phyloP scores from a whole-genome alignment of 2,888 invertebrate species.

The Cylloceria caligata region DNA sequence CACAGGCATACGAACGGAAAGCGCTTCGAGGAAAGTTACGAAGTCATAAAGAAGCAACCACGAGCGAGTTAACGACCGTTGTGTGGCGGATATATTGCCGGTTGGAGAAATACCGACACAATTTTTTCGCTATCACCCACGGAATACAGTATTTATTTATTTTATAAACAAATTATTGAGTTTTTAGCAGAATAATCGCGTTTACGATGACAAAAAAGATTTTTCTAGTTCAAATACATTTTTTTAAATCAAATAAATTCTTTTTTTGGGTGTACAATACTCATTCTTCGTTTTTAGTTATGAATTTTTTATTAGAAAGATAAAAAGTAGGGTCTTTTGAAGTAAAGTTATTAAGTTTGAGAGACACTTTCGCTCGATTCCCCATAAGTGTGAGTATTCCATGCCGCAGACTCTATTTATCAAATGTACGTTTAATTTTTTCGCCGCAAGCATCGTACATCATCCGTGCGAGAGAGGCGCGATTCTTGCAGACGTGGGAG shows the following conservation, averaged over 20 bases:
- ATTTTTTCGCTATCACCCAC: background rate
- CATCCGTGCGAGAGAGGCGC: slow-evolving; percentile 78
- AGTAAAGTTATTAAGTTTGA: slow-evolving; percentile 39
- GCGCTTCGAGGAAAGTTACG: slow-evolving; percentile 60
- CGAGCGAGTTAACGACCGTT: slow-evolving; percentile 68
- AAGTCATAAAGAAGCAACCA: slow-evolving; percentile 69
- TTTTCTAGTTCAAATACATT: background rate
- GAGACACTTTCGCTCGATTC: slow-evolving; percentile 30
- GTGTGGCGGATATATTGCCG: slow-evolving; percentile 65
- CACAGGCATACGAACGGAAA: slow-evolving; percentile 11
- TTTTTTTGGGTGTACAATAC: background rate
- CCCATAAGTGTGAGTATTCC: slow-evolving; percentile 57
- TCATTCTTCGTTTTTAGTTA: slow-evolving; percentile 6
- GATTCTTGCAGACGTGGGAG: slow-evolving; percentile 81
- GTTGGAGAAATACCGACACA: slow-evolving; percentile 2
- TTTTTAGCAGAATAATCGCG: background rate
- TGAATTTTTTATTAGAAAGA: slow-evolving; percentile 33
- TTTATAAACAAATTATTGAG: background rate
- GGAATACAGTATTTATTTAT: background rate
- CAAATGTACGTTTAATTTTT: slow-evolving; percentile 83
- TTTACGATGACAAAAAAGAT: background rate
- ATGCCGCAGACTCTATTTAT: slow-evolving; percentile 81
- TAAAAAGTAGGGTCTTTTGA: slow-evolving; percentile 34
- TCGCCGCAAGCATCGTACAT: slow-evolving; percentile 81
- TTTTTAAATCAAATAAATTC: background rate